These are phyloP conservation scores for Xylocampa areola DNA, from an alignment of 2,888 invertebrate species.

Conservation along the genomic window DNA sequence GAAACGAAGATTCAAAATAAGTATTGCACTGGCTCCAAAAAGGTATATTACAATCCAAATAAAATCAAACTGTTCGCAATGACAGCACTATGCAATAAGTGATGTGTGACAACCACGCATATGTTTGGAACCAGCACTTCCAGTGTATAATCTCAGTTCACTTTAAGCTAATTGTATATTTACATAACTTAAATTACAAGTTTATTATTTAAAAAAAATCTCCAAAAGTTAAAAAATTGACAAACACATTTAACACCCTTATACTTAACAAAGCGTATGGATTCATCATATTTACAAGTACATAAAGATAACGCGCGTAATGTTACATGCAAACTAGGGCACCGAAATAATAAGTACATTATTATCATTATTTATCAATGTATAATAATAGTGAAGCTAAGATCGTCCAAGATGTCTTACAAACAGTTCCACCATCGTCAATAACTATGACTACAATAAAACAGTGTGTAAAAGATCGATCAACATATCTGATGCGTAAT, in stretches of 20 bases:
- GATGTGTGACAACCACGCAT: slow-evolving; percentile 70
- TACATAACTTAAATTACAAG: slow-evolving; percentile 79
- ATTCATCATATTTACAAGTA: slow-evolving; percentile 88
- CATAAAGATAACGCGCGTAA: slow-evolving; percentile 77
- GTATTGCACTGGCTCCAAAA: slow-evolving; percentile 45
- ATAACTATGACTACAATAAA: slow-evolving; percentile 25
- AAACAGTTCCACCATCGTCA: slow-evolving; percentile 39
- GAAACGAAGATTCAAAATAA: slow-evolving; percentile 43
- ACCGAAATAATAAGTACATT: slow-evolving; percentile 85
- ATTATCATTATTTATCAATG: slow-evolving; percentile 65
- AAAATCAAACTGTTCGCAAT: slow-evolving; percentile 36
- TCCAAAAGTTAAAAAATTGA: slow-evolving; percentile 87
- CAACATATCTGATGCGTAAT: slow-evolving; percentile 53
- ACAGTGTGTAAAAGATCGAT: slow-evolving; percentile 53
- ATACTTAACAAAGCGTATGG: slow-evolving; percentile 89
- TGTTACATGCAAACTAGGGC: slow-evolving; percentile 84
- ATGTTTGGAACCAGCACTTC: slow-evolving; percentile 61
- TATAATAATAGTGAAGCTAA: slow-evolving; percentile 58
- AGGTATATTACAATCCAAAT: slow-evolving; percentile 13
- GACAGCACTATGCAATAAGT: slow-evolving; percentile 45
- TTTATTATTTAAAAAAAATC: slow-evolving; percentile 77
- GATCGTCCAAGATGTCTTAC: slow-evolving; percentile 57
- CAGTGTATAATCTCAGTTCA: slow-evolving; percentile 80
- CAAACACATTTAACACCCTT: slow-evolving; percentile 88
- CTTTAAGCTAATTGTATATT: slow-evolving; percentile 74